Percentiles rank a stretch among this genome's conserved stretches.
These are phyloP conservation scores for Sebastes dallii DNA, from an alignment of 2,797 vertebrate species.

Conservation along the genomic window DNA sequence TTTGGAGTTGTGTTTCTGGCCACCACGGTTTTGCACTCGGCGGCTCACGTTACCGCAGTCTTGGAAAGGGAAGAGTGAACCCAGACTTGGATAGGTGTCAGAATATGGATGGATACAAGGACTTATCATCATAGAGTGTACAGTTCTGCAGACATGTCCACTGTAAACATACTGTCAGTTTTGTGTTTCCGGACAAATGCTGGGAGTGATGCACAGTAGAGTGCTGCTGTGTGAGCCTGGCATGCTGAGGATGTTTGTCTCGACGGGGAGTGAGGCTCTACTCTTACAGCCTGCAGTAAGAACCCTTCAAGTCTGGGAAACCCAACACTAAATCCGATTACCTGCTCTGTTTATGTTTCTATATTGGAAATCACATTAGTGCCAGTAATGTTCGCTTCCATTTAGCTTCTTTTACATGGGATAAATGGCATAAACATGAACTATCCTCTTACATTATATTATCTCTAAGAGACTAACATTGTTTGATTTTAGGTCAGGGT, in stretches of 20 bases:
- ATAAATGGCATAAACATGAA: constrained; percentile 2
- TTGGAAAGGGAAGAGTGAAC: background rate
- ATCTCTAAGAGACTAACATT: background rate
- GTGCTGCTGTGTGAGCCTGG: constrained; percentile 10
- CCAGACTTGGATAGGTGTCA: too few species aligned
- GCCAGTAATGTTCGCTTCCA: constrained; percentile 18
- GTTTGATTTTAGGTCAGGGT: background rate
- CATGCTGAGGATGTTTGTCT: constrained; percentile 23
- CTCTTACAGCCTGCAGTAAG: background rate
- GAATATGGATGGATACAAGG: too few species aligned
- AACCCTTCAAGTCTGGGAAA: constrained; percentile 22
- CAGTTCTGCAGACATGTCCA: background rate
- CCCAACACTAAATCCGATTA: constrained; percentile 35
- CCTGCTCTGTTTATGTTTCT: constrained; percentile 43
- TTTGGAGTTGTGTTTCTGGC: background rate
- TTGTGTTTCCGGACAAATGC: background rate
- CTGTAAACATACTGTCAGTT: background rate
- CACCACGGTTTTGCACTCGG: too few species aligned
- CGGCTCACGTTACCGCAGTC: too few species aligned
- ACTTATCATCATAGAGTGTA: too few species aligned
- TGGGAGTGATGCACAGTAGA: constrained; percentile 2
- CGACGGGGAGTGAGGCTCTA: background rate
- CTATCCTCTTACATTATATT: background rate
- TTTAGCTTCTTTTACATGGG: constrained; percentile 15
- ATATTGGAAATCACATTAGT: constrained; percentile 28